phyloP scores from a whole-genome alignment of 2,113 vertebrate species.

The Petroica traversi region DNA sequence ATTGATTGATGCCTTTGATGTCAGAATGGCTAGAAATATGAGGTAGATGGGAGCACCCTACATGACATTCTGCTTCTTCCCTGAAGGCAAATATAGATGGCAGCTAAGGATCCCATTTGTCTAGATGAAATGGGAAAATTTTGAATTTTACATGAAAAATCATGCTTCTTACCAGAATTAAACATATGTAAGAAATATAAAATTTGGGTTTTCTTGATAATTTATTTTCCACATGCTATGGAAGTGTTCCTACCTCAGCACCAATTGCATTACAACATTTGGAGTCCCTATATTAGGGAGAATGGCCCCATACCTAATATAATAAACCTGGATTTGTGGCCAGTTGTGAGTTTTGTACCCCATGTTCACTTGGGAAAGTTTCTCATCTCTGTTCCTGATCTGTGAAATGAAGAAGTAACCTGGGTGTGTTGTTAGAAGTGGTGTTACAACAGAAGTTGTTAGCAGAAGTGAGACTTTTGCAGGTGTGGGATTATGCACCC shows the following conservation, averaged over 20 bases:
- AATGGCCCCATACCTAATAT: fast-evolving
- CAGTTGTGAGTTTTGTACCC: background rate
- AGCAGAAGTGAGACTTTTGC: background rate
- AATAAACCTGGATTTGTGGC: background rate
- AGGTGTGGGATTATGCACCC: fast-evolving
- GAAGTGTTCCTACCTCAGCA: background rate
- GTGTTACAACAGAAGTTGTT: background rate
- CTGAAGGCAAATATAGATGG: background rate
- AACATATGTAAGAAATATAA: background rate
- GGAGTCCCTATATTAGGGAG: background rate
- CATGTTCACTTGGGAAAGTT: background rate
- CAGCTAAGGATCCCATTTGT: background rate
- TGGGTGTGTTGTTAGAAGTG: background rate
- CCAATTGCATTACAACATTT: background rate
- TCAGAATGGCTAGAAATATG: background rate
- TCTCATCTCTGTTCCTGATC: background rate
- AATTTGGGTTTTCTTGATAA: background rate
- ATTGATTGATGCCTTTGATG: background rate
- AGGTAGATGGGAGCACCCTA: background rate
- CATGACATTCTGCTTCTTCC: background rate
- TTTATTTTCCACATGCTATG: background rate
- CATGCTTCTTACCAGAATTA: background rate
- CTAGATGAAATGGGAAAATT: background rate
- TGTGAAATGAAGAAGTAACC: background rate
- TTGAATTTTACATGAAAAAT: background rate